Base-by-base conservation (phyloP, 2,797 vertebrate genomes). In the Hippocampus kuda region DNA sequence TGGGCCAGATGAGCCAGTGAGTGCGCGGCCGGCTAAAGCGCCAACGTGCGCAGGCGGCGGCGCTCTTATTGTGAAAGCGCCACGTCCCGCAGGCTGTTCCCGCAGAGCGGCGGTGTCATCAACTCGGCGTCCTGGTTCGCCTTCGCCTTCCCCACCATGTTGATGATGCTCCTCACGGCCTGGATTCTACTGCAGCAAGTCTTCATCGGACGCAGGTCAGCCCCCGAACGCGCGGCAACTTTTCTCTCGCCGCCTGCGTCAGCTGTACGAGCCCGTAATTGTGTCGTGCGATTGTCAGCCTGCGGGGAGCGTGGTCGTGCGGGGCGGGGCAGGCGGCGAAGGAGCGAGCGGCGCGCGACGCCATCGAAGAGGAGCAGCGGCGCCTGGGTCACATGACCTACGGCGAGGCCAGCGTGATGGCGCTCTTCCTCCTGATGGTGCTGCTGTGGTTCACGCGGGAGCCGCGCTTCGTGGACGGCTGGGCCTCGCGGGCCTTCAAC, bases 51-150 rank as follows among this genome's bases (percentile, higher is more conserved):
- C 5, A 5, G 30, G 30, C 30, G 24, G 18, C 24, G 15, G 8
- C 3, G 30, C 15, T 49, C 27, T 71, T 22, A 42, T 22, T 51
- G 10, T 59, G 30, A 53, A 67, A 13, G 56, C n/a, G n/a, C 54
- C 56, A 34, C 4, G 1, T 49, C 16, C 53, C 15, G n/a, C 22
- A 98, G 96, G 67, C 87, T 98, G 67, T 98, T 94, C 79, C 94
- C 95, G 1, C 67, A 87, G 22, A 98, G 93, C 10, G 91, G 90
- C 1, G 92, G 95, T 3, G 27, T 94, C 1, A 77, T 99, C 79
- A 98, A 98, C 86, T 99, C 97, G 75, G 95, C 93, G 1, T 95
- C 94, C 20, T 99, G 97, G 97, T 97, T 99, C 65, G 91, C 74
- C 2, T 99, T 97, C 59, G 91, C 95, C 22, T 97, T 98, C 74